Evolutionary conservation across 1,140 invertebrate species (phyloP).

Genomic region (Drosophila oshimai): DNA sequence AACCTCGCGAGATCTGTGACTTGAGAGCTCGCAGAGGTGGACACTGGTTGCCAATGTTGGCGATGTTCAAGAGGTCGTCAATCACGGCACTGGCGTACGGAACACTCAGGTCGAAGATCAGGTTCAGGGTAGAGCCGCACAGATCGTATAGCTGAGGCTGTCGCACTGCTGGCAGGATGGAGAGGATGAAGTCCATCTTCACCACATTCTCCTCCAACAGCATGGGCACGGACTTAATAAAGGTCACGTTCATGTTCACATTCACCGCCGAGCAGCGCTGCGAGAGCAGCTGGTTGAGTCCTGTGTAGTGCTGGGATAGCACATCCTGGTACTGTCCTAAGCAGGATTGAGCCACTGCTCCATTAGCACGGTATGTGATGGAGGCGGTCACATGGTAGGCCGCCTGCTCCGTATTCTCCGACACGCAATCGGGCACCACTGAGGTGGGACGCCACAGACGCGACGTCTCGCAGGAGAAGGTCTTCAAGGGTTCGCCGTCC

Average conservation of each 20-base stretch:
- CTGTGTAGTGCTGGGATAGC: constrained; percentile 90
- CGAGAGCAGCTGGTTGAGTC: constrained; percentile 92
- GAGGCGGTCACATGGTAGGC: constrained; percentile 95
- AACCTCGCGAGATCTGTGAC: constrained; percentile 93
- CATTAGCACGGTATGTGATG: constrained; percentile 95
- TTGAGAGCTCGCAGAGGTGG: constrained; percentile 93
- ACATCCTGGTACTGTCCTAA: constrained; percentile 93
- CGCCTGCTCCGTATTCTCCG: constrained; percentile 96
- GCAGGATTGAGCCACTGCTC: constrained; percentile 92
- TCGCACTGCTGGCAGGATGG: constrained; percentile 92
- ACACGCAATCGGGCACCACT: constrained; percentile 96
- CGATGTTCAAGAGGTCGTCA: constrained; percentile 93
- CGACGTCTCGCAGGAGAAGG: constrained; percentile 91
- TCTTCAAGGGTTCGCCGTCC: constrained; percentile 93
- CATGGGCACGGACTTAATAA: constrained; percentile 90
- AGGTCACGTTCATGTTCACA: constrained; percentile 96
- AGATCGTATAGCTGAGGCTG: constrained; percentile 96
- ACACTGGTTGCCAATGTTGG: constrained; percentile 94
- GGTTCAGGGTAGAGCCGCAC: constrained; percentile 95
- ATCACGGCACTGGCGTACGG: constrained; percentile 96
- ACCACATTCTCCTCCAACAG: constrained; percentile 93
- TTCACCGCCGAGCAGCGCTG: constrained; percentile 96
- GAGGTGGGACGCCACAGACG: constrained; percentile 91
- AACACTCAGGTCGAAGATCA: constrained; percentile 97
- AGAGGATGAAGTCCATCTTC: constrained; percentile 93